phyloP scores from a whole-genome alignment of 2,113 vertebrate species.

The Recurvirostra avosetta region DNA sequence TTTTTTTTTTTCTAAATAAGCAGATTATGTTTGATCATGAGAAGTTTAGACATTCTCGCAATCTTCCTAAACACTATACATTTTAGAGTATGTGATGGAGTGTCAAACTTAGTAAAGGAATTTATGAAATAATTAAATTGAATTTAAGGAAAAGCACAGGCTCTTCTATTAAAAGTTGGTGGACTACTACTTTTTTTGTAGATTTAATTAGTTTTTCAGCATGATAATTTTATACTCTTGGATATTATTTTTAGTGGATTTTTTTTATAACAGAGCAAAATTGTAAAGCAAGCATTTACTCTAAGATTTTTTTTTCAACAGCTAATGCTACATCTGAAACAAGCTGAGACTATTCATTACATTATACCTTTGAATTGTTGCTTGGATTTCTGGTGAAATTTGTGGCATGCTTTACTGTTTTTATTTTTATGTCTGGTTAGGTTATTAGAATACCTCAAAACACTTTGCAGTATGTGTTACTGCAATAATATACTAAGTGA shows the following conservation, averaged over 20 bases:
- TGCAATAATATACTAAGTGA: neutral
- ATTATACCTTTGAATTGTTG: neutral
- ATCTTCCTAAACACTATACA: neutral
- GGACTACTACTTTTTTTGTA: neutral
- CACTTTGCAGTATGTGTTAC: neutral
- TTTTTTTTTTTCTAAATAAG: neutral
- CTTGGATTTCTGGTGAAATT: neutral
- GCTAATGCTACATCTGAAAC: neutral
- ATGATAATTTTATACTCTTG: neutral
- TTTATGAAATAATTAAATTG: neutral
- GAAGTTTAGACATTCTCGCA: neutral
- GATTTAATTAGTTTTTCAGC: neutral
- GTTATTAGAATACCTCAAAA: neutral
- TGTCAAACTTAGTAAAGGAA: neutral
- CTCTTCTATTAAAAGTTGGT: neutral
- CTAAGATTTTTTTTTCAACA: neutral
- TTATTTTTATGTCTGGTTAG: neutral
- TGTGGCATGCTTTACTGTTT: neutral
- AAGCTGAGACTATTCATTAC: neutral
- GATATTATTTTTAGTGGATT: neutral
- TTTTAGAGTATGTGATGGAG: neutral
- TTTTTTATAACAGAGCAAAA: neutral
- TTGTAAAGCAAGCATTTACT: neutral
- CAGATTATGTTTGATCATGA: neutral
- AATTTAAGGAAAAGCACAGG: neutral